These are phyloP conservation scores for Acleris literana DNA, from an alignment of 2,888 invertebrate species.

Conservation along the genomic window DNA sequence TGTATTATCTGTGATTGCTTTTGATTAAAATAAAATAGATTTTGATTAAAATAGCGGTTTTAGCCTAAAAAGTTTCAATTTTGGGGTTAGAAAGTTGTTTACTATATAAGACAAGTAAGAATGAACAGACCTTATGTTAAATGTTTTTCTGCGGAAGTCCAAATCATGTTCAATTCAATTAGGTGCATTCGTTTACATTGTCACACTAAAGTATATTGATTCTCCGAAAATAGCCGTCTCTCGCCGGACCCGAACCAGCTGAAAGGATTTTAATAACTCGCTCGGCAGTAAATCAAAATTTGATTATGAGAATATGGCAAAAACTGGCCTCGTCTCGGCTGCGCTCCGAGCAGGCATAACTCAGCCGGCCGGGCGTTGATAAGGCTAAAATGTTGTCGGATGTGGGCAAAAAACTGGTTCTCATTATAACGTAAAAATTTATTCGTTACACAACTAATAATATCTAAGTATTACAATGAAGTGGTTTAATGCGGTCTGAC, in stretches of 20 bases:
- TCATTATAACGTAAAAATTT: constrained; percentile 61
- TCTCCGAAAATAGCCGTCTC: constrained; percentile 48
- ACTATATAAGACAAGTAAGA: too few relatives aligned
- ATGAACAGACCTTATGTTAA: too few relatives aligned
- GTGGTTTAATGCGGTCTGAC: constrained; percentile 58
- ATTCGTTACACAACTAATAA: constrained; percentile 66
- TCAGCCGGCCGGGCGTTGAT: constrained; percentile 60
- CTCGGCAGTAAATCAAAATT: constrained; percentile 72
- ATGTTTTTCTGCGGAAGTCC: too few relatives aligned
- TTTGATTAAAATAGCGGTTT: too few relatives aligned
- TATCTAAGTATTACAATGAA: constrained; percentile 74
- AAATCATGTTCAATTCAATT: constrained; percentile 3
- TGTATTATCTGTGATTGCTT: too few relatives aligned
- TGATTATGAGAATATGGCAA: constrained; percentile 68
- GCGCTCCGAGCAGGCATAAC: constrained; percentile 52
- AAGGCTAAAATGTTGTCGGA: constrained; percentile 65
- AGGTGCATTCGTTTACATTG: constrained; percentile 14
- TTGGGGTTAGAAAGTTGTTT: too few relatives aligned
- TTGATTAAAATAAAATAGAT: too few relatives aligned
- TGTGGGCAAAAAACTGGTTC: constrained; percentile 57
- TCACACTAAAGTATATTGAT: constrained; percentile 36
- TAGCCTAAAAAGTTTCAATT: too few relatives aligned
- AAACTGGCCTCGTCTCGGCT: constrained; percentile 50
- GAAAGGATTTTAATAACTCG: constrained; percentile 67
- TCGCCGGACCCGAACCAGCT: constrained; percentile 46